A percentile compares a stretch with the other conserved stretches of the same genome.
phyloP scores from a whole-genome alignment of 1,140 invertebrate species.

The Caenorhabditis briggsae region DNA sequence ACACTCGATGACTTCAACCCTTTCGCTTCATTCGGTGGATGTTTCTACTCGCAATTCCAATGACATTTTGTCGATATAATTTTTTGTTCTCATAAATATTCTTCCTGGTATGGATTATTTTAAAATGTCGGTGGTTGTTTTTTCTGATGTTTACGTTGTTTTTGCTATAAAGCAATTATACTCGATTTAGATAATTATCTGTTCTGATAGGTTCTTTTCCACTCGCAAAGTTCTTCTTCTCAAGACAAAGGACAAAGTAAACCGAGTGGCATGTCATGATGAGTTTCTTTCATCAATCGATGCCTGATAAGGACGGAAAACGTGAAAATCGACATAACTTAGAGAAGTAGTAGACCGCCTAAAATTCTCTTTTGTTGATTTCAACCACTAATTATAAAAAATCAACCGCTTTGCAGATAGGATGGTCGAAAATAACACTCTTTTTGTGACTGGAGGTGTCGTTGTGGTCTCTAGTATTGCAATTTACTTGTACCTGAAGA shows the following conservation, averaged over 20 bases:
- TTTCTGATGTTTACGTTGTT: background rate
- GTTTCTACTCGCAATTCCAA: constrained; percentile 57
- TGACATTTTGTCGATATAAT: constrained; percentile 22
- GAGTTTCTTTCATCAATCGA: constrained; percentile 1
- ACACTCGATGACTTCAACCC: constrained; percentile 54
- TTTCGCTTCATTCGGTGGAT: constrained; percentile 53
- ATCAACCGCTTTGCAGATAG: background rate
- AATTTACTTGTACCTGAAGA: constrained; percentile 48
- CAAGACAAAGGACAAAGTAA: background rate
- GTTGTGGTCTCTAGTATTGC: constrained; percentile 57
- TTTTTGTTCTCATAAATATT: background rate
- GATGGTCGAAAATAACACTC: constrained; percentile 58
- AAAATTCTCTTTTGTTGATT: background rate
- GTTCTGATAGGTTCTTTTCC: background rate
- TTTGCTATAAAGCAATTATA: constrained; percentile 9
- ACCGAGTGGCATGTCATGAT: background rate
- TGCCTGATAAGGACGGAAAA: background rate
- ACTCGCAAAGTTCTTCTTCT: background rate
- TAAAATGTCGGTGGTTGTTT: background rate
- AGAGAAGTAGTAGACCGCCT: background rate
- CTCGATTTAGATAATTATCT: background rate
- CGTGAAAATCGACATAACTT: constrained; percentile 39
- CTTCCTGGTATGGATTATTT: background rate
- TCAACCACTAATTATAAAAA: background rate
- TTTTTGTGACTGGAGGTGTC: constrained; percentile 46